These are phyloP conservation scores for Aurelia coerulea DNA, from an alignment of 30 jellyfish, hydroid and myxozoan genomes.

Conservation along the genomic window DNA sequence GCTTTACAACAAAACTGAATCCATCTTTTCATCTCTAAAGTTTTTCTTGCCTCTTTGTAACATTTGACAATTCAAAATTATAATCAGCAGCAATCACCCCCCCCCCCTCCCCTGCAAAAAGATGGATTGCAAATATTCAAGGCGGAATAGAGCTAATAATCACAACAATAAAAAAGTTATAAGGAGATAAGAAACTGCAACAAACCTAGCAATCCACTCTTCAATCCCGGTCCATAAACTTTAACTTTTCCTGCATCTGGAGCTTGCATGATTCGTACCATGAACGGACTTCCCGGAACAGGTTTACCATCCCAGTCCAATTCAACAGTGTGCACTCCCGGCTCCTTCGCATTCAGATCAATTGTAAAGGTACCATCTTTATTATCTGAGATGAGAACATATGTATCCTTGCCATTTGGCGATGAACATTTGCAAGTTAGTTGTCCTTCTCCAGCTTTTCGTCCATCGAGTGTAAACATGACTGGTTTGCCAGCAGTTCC, in stretches of 20 bases:
- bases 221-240: constrained; percentile 95
- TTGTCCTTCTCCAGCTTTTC: constrained; percentile 97
- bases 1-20: too few relatives aligned
- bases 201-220: constrained; percentile 74
- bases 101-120: too few relatives aligned
- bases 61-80: too few relatives aligned
- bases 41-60: too few relatives aligned
- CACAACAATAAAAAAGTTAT: not conserved
- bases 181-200: not conserved
- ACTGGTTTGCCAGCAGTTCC: constrained; percentile 99
- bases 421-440: constrained; percentile 87
- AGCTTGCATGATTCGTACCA: constrained; percentile 96
- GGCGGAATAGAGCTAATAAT: too few relatives aligned
- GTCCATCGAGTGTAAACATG: constrained; percentile 90
- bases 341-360: constrained; percentile 96
- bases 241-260: constrained; percentile 82
- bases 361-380: constrained; percentile 97
- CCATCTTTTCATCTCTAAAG: too few relatives aligned
- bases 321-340: constrained; percentile 95
- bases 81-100: too few relatives aligned
- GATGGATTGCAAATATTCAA: too few relatives aligned
- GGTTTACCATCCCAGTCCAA: constrained; percentile 98
- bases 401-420: constrained; percentile 85
- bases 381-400: constrained; percentile 87
- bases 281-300: constrained; percentile 96